Evolutionary conservation across 2,888 invertebrate genomes (phyloP), one percentile per base, ranked within the genome.

Genomic region (Drosophila histrio): DNA sequence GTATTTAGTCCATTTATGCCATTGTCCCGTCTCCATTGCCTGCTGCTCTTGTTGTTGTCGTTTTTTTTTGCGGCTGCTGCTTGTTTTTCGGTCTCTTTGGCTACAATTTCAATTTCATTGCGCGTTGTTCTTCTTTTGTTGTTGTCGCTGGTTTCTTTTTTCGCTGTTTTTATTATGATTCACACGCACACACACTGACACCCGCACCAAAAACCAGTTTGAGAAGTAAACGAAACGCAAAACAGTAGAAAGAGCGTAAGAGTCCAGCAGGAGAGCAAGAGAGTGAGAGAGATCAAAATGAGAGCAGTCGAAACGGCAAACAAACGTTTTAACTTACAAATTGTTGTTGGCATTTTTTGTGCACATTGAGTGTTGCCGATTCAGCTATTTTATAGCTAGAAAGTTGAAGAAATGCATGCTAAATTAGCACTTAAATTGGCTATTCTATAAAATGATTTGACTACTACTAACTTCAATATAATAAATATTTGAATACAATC

Each of bases 181-280:
- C 85, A 87, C 74, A 72, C 43, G 17, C 57, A 50, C 65, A 52
- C 44, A 59, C 56, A 62, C 76, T 21, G 41, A 71, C 87, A 75
- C 82, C 87, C 87, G 87, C 82, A 87, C 82, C 60, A 53, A 49
- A 87, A 84, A 83, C 82, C 87, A 81, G 81, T 84, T 87, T 83
- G 39, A 6, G 46, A 4, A 58, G 54, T 56, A 43, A 50, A 52
- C 56, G 58, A 47, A 64, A 49, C 36, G 21, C 24, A 47, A 41
- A 46, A 38, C 39, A 36, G 34, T 30, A 50, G 24, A 22, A 21
- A 57, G 44, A 44, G 44, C 17, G 13, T 24, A 17, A 41, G 30
- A 57, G 38, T n/a, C 15, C 2, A 19, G 19, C n/a, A n/a, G 11
- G 34, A 24, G 49, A 41, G 30, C 41, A 19, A 49, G 28, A 36